Evolutionary conservation across 1,140 invertebrate species (phyloP).

Genomic region (Atta colombica): DNA sequence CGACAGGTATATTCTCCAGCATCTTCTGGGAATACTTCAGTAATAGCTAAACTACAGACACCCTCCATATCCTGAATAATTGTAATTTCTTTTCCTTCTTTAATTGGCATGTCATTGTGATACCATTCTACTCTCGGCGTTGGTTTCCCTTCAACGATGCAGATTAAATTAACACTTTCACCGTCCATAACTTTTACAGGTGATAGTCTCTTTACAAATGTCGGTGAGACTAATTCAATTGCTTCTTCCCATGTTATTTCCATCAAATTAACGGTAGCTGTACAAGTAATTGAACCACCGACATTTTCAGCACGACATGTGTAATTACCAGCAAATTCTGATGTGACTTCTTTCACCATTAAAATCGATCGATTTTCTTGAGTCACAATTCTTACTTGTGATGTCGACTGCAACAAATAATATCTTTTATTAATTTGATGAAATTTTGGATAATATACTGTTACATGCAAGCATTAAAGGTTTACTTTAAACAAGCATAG

Average conservation of each 20-base stretch:
- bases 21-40: slow-evolving; percentile 98
- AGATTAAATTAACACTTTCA: slow-evolving; percentile 93
- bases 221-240: slow-evolving; percentile 90
- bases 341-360: slow-evolving; percentile 91
- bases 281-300: slow-evolving; percentile 93
- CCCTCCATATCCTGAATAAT: slow-evolving; percentile 92
- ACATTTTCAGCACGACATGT: slow-evolving; percentile 96
- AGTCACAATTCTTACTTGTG: slow-evolving; percentile 90
- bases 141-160: slow-evolving; percentile 92
- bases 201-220: slow-evolving; percentile 91
- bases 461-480: not conserved
- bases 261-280: slow-evolving; percentile 91
- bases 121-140: slow-evolving; percentile 94
- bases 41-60: slow-evolving; percentile 93
- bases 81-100: slow-evolving; percentile 93
- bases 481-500: not conserved
- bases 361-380: slow-evolving; percentile 94
- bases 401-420: slow-evolving; percentile 87
- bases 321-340: slow-evolving; percentile 92
- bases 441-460: slow-evolving; percentile 42
- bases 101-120: slow-evolving; percentile 91
- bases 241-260: slow-evolving; percentile 89
- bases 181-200: slow-evolving; percentile 96
- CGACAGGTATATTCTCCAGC: slow-evolving; percentile 94
- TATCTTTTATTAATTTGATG: slow-evolving; percentile 61